A percentile compares a stretch with the other conserved stretches of the same genome.
These are phyloP conservation scores for Cheilosia urbana DNA, from an alignment of 2,888 invertebrate genomes.

Conservation along the genomic window DNA sequence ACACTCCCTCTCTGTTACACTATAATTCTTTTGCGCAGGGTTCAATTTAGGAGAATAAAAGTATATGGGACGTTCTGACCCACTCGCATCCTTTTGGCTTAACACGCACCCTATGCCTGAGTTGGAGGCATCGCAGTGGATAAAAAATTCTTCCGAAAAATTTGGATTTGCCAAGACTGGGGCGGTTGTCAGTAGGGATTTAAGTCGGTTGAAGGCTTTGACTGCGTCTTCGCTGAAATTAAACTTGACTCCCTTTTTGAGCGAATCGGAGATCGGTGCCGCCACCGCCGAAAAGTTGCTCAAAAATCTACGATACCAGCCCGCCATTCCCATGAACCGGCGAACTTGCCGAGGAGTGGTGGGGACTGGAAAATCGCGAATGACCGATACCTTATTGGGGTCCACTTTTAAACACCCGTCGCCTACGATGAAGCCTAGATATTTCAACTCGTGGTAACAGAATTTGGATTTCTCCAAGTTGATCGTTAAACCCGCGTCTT, in stretches of 20 bases:
- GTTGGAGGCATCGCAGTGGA: neutral
- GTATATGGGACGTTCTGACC: slow-evolving; percentile 4
- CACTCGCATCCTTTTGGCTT: slow-evolving; percentile 2
- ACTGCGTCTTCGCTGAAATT: neutral
- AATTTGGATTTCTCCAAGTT: neutral
- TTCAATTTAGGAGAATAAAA: slow-evolving; percentile 23
- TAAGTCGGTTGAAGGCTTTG: neutral
- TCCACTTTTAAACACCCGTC: neutral
- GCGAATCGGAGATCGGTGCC: neutral
- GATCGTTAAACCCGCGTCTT: neutral
- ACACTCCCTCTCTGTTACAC: slow-evolving; percentile 28
- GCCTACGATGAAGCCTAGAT: neutral
- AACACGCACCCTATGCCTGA: neutral
- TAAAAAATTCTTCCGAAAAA: neutral
- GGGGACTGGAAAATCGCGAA: neutral
- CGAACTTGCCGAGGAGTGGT: slow-evolving; percentile 4
- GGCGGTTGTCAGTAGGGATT: neutral
- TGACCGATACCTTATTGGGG: neutral
- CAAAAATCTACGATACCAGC: slow-evolving; percentile 18
- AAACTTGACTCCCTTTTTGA: neutral
- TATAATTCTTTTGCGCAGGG: slow-evolving; percentile 12
- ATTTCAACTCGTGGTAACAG: neutral
- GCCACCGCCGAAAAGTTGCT: neutral
- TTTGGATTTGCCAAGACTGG: slow-evolving; percentile 4
- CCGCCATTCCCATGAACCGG: slow-evolving; percentile 17